A percentile compares a stretch with the other conserved stretches of the same genome.
Conservation (phyloP, 2,113 vertebrate species). For the Clarias gariepinus region DNA sequence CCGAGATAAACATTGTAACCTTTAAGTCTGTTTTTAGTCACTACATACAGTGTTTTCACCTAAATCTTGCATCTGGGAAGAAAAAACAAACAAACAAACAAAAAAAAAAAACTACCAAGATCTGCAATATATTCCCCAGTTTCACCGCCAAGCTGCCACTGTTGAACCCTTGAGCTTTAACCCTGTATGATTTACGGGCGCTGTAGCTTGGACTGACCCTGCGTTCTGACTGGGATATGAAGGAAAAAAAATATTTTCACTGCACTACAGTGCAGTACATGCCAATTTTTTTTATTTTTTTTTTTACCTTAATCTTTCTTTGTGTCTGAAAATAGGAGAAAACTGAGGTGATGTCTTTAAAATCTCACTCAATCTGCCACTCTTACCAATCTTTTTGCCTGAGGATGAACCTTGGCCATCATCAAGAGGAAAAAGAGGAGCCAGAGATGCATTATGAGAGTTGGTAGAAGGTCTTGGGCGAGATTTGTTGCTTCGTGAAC, state of each 20-base stretch:
- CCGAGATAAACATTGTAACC: background rate
- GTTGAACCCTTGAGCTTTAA: no score
- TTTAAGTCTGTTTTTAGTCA: background rate
- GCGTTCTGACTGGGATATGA: no score
- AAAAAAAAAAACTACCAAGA: background rate
- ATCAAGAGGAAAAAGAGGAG: constrained; percentile 56
- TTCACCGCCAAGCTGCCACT: no score
- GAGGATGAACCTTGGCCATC: constrained; percentile 68
- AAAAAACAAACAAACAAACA: no score
- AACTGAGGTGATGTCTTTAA: background rate
- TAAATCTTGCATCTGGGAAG: no score
- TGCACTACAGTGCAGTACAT: no score
- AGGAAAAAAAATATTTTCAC: no score
- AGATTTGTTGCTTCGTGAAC: constrained; percentile 70
- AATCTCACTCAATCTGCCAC: background rate
- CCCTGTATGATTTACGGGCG: no score
- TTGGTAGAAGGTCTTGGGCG: constrained; percentile 65
- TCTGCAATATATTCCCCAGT: background rate
- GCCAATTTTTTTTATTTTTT: no score
- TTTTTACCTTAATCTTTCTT: no score
- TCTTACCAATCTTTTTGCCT: constrained; percentile 84
- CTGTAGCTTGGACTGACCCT: no score
- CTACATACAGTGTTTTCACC: background rate
- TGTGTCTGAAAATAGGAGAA: background rate
- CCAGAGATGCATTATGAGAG: constrained; percentile 63